Evolutionary conservation across 53 echinoderm and acorn worm genomes (phyloP).

Genomic region (Stichopus horrens): DNA sequence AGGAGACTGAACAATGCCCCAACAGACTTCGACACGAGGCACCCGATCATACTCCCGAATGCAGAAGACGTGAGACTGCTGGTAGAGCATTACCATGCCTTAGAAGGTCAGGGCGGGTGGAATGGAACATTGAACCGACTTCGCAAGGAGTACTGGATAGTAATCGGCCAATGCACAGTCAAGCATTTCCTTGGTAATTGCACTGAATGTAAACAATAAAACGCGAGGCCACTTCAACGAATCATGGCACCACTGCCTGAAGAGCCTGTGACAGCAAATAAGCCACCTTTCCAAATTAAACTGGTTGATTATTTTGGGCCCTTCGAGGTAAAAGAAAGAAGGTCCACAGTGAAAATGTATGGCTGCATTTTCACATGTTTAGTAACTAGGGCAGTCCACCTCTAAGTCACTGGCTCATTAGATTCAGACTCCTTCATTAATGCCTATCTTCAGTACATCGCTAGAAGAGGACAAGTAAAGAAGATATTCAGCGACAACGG

Average conservation of each 20-base stretch:
- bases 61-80: slow-evolving; percentile 16
- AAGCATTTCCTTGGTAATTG: not conserved
- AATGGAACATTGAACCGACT: not conserved
- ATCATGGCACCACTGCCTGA: not conserved
- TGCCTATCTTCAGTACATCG: slow-evolving; percentile 49
- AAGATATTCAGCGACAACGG: slow-evolving; percentile 55
- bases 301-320: too few relatives aligned
- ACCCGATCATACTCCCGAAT: slow-evolving; percentile 29
- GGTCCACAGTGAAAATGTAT: too few relatives aligned
- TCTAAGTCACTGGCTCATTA: slow-evolving; percentile 35
- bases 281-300: not conserved
- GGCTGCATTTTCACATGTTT: slow-evolving; percentile 52
- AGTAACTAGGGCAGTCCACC: slow-evolving; percentile 25
- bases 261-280: not conserved
- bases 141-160: slow-evolving; percentile 9
- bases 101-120: slow-evolving; percentile 27
- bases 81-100: slow-evolving; percentile 17
- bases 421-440: slow-evolving; percentile 54
- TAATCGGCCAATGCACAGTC: not conserved
- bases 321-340: too few relatives aligned
- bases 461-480: slow-evolving; percentile 44
- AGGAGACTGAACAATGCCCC: slow-evolving; percentile 36
- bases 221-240: slow-evolving; percentile 12
- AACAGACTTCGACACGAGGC: slow-evolving; percentile 9
- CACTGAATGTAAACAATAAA: not conserved